phyloP scores from a whole-genome alignment of 2,888 invertebrate species.

The Dryobota labecula region DNA sequence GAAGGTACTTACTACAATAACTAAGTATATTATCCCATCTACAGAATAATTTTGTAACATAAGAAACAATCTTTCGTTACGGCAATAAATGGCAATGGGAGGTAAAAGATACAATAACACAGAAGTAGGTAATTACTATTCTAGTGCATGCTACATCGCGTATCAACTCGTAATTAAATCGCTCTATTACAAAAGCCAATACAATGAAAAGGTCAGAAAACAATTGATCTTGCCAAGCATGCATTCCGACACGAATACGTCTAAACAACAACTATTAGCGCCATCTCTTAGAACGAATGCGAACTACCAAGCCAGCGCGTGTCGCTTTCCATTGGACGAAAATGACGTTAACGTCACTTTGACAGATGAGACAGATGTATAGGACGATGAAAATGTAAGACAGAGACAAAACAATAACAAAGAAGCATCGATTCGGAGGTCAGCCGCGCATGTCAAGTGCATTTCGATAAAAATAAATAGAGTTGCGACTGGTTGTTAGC shows the following conservation, averaged over 20 bases:
- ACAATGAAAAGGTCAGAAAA: conserved; percentile 62
- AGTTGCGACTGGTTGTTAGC: conserved; percentile 51
- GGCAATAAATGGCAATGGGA: neutral
- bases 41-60: neutral
- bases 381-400: conserved; percentile 62
- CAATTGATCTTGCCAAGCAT: conserved; percentile 59
- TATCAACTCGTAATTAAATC: conserved; percentile 55
- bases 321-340: conserved; percentile 73
- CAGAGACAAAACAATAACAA: conserved; percentile 85
- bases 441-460: conserved; percentile 87
- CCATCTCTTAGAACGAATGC: conserved; percentile 79
- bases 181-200: conserved; percentile 49
- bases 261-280: conserved; percentile 69
- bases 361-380: conserved; percentile 68
- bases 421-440: conserved; percentile 87
- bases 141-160: conserved; percentile 41
- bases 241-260: conserved; percentile 36
- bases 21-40: neutral
- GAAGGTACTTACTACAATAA: neutral
- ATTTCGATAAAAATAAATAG: conserved; percentile 79
- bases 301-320: conserved; percentile 70
- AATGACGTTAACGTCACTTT: conserved; percentile 75
- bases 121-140: conserved; percentile 42
- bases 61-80: neutral
- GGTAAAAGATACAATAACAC: conserved; percentile 23